Percentiles rank a stretch among this genome's conserved stretches.
phyloP scores from a whole-genome alignment of 92 coral and sea anemone species.

The Epizoanthus fatuus region DNA sequence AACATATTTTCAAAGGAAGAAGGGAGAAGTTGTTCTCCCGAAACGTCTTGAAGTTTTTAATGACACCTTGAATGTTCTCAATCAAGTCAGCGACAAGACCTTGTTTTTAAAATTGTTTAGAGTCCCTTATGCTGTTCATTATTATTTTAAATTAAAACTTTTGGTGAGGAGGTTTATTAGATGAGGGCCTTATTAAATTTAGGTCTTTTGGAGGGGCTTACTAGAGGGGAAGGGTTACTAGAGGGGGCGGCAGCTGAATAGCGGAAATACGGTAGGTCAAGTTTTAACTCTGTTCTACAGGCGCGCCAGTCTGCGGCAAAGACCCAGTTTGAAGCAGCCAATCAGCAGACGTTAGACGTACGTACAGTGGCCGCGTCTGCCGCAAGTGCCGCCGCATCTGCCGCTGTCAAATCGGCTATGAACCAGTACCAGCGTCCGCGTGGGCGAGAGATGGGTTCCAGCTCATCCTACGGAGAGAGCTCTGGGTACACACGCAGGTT shows the following conservation, averaged over 20 bases:
- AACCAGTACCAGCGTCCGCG: constrained; percentile 69
- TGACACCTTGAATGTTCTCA: too few relatives aligned
- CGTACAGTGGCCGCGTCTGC: constrained; percentile 79
- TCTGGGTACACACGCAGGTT: constrained; percentile 18
- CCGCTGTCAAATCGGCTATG: constrained; percentile 85
- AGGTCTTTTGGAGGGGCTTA: neutral
- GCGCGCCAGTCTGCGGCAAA: constrained; percentile 88
- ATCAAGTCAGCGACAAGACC: too few relatives aligned
- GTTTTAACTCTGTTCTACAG: constrained; percentile 32
- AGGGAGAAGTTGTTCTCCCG: too few relatives aligned
- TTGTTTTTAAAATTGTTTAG: too few relatives aligned
- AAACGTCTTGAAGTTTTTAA: too few relatives aligned
- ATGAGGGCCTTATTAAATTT: neutral
- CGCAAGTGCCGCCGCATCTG: constrained; percentile 93
- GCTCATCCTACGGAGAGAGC: constrained; percentile 42
- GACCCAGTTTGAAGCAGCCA: constrained; percentile 78
- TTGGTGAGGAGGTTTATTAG: too few relatives aligned
- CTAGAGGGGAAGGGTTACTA: neutral
- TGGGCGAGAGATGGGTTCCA: constrained; percentile 42
- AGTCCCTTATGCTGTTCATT: too few relatives aligned
- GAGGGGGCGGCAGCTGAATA: neutral
- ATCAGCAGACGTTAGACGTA: constrained; percentile 76
- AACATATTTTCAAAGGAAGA: too few relatives aligned
- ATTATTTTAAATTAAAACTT: too few relatives aligned
- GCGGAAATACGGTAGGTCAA: too few relatives aligned